These are phyloP conservation scores for Apogon talboti DNA, from an alignment of 2,797 vertebrate species.

Conservation along the genomic window DNA sequence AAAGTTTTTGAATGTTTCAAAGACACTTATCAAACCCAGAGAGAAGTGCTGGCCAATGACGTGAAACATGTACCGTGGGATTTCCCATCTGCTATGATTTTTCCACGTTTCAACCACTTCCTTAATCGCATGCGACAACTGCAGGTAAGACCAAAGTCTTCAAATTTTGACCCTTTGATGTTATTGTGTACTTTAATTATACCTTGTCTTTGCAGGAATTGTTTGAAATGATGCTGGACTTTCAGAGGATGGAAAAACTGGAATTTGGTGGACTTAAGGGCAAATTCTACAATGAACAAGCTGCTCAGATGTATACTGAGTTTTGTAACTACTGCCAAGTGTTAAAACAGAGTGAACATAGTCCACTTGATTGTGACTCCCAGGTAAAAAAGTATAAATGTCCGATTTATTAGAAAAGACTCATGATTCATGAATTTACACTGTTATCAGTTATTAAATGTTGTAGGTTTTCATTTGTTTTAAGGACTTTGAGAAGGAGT, in stretches of 20 bases:
- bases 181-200: conserved; percentile 7
- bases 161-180: conserved; percentile 1
- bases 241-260: conserved; percentile 88
- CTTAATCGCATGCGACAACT: conserved; percentile 81
- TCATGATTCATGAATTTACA: neutral
- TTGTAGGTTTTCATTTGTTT: conserved; percentile 17
- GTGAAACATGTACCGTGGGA: conserved; percentile 82
- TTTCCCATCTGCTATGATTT: conserved; percentile 86
- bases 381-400: conserved; percentile 68
- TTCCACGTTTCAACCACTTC: conserved; percentile 85
- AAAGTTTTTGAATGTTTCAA: conserved; percentile 80
- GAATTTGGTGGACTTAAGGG: conserved; percentile 84
- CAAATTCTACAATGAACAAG: conserved; percentile 78
- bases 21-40: conserved; percentile 82
- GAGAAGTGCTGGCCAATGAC: conserved; percentile 75
- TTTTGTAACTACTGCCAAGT: conserved; percentile 80
- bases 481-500: conserved; percentile 85
- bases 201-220: conserved; percentile 74
- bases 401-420: neutral
- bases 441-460: neutral
- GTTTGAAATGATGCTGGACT: conserved; percentile 82
- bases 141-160: conserved; percentile 77
- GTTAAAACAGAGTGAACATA: conserved; percentile 76
- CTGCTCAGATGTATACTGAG: conserved; percentile 75
- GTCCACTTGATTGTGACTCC: conserved; percentile 75